Percentiles rank a stretch among this genome's conserved stretches.
Evolutionary conservation across 2,888 invertebrate genomes (phyloP).

Genomic region (Calameuta filiformis): DNA sequence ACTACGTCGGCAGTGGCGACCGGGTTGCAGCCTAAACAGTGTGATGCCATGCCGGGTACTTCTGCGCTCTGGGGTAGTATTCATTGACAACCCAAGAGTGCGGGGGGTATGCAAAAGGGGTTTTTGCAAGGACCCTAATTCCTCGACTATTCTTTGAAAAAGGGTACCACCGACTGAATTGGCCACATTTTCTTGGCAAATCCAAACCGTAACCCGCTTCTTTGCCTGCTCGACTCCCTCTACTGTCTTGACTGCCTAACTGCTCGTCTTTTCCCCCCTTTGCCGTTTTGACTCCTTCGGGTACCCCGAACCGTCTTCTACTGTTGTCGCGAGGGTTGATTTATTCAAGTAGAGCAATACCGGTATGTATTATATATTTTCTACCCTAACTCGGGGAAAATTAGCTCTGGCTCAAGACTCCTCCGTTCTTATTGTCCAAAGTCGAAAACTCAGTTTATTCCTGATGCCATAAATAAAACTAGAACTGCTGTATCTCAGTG

Average conservation of each 20-base stretch:
- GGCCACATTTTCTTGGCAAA: background rate
- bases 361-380: constrained; percentile 27
- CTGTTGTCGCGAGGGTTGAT: constrained; percentile 31
- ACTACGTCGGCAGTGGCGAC: background rate
- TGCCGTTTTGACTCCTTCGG: constrained; percentile 2
- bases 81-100: background rate
- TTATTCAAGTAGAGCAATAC: constrained; percentile 54
- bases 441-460: background rate
- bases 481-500: background rate
- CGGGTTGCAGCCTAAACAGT: background rate
- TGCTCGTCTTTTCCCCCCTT: background rate
- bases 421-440: background rate
- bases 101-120: background rate
- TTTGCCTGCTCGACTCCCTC: background rate
- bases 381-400: constrained; percentile 14
- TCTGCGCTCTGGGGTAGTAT: background rate
- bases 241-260: background rate
- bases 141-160: background rate
- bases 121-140: background rate
- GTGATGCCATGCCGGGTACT: background rate
- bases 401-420: background rate
- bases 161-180: background rate
- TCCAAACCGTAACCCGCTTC: background rate
- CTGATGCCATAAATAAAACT: constrained; percentile 6
- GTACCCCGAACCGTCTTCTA: background rate